Conservation (phyloP, 2,888 invertebrate species). For the Blomia tropicalis region DNA sequence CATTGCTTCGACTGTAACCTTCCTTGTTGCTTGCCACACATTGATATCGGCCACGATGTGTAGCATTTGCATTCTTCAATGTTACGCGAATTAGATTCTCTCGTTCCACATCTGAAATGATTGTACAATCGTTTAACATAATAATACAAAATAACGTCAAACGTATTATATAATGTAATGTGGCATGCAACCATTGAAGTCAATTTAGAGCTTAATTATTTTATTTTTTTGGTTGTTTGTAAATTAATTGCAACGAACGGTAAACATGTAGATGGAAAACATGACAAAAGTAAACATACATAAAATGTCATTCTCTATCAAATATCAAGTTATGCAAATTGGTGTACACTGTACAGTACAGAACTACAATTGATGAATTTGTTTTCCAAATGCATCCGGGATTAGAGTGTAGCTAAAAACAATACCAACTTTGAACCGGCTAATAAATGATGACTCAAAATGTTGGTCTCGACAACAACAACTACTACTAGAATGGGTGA, state of each 20-base stretch:
- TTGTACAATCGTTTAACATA: too few species aligned
- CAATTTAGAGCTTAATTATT: background rate
- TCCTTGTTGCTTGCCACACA: constrained; percentile 22
- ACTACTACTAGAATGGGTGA: too few species aligned
- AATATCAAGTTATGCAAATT: too few species aligned
- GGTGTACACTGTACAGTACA: too few species aligned
- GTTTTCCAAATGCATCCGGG: background rate
- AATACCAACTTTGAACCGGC: too few species aligned
- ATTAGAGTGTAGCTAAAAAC: too few species aligned
- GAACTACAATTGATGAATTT: background rate
- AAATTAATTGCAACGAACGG: background rate
- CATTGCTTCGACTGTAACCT: constrained; percentile 17
- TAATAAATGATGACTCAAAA: too few species aligned
- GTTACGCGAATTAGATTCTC: background rate
- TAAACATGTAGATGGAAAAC: background rate
- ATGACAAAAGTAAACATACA: background rate
- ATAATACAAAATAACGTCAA: background rate
- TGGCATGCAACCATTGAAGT: too few species aligned
- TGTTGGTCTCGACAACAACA: too few species aligned
- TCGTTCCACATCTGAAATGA: background rate
- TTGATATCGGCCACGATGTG: constrained; percentile 22
- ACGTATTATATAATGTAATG: too few species aligned
- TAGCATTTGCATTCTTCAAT: background rate
- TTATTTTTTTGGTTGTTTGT: background rate
- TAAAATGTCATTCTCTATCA: too few species aligned